Percentiles rank a stretch among this genome's conserved stretches.
These are phyloP conservation scores for Pelecanoides urinatrix DNA, from an alignment of 2,113 vertebrate species.

Conservation along the genomic window DNA sequence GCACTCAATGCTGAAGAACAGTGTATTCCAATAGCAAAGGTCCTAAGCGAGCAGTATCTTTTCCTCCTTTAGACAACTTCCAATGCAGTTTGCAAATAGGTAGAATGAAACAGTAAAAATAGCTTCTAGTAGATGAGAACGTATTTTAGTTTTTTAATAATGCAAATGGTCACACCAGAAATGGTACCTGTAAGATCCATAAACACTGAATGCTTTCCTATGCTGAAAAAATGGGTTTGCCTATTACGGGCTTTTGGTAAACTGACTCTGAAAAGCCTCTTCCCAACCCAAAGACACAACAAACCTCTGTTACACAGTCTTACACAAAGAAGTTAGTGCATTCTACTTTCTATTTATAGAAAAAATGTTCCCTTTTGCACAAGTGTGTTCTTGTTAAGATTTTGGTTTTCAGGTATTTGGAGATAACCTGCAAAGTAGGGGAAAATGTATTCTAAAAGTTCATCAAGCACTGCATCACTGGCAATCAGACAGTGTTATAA, in stretches of 20 bases:
- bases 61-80: not conserved
- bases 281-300: not conserved
- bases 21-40: not conserved
- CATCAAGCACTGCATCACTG: rapidly evolving
- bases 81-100: not conserved
- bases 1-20: not conserved
- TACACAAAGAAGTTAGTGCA: not conserved
- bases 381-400: not conserved
- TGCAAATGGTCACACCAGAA: not conserved
- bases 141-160: not conserved
- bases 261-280: not conserved
- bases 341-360: not conserved
- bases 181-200: not conserved
- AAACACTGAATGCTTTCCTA: not conserved
- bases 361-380: not conserved
- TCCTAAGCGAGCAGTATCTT: not conserved
- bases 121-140: not conserved
- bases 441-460: not conserved
- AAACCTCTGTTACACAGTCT: not conserved
- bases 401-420: not conserved
- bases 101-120: not conserved
- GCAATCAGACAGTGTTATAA: not conserved
- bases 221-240: not conserved
- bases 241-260: not conserved
- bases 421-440: not conserved